A percentile compares a stretch with the other conserved stretches of the same genome.
phyloP scores from a whole-genome alignment of 2,113 vertebrate genomes.

The Antennarius striatus region DNA sequence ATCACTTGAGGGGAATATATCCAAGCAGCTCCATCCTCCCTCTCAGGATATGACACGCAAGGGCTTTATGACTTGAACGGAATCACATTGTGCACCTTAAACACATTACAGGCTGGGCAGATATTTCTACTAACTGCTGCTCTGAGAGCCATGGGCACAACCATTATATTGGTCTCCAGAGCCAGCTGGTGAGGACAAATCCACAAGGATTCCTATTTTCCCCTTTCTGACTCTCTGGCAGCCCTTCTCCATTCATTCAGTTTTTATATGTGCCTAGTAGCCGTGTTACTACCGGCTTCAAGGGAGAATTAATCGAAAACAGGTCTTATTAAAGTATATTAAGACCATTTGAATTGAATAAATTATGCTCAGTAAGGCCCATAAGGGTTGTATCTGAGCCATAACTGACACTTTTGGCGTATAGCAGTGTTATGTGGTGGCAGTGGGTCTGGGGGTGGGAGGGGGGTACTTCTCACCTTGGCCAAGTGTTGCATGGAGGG shows the following conservation, averaged over 20 bases:
- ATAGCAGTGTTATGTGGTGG: slow-evolving; percentile 54
- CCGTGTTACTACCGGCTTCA: slow-evolving; percentile 80
- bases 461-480: slow-evolving; percentile 50
- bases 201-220: slow-evolving; percentile 67
- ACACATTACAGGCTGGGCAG: slow-evolving; percentile 70
- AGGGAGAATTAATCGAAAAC: slow-evolving; percentile 81
- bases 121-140: slow-evolving; percentile 74
- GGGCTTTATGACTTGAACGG: slow-evolving; percentile 72
- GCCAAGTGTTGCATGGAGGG: slow-evolving; percentile 62
- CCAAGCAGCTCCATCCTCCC: slow-evolving; percentile 51
- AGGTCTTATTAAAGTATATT: slow-evolving; percentile 82
- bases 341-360: slow-evolving; percentile 69
- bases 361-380: slow-evolving; percentile 71
- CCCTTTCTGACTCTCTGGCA: slow-evolving; percentile 75
- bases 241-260: slow-evolving; percentile 73
- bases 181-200: slow-evolving; percentile 78
- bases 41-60: slow-evolving; percentile 73
- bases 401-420: slow-evolving; percentile 73
- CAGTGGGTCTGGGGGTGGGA: slow-evolving; percentile 20
- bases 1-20: slow-evolving; percentile 41
- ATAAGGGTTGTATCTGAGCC: slow-evolving; percentile 72
- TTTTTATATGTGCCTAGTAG: slow-evolving; percentile 83
- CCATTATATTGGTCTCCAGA: slow-evolving; percentile 72
- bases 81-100: slow-evolving; percentile 75
- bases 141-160: slow-evolving; percentile 71